phyloP scores from a whole-genome alignment of 92 coral and sea anemone species.

The Phymanthus crucifer region DNA sequence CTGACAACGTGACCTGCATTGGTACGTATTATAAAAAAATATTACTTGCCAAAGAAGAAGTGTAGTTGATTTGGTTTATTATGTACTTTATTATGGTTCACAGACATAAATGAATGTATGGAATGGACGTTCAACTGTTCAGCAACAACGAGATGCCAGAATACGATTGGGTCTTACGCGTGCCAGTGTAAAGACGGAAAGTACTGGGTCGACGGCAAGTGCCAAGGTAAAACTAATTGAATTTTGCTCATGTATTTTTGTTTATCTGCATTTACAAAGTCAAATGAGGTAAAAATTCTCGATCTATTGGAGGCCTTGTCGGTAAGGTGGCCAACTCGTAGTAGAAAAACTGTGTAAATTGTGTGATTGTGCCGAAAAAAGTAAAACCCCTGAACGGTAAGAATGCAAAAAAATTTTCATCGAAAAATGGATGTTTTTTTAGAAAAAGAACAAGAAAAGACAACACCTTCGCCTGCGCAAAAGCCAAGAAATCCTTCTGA shows the following conservation, averaged over 20 bases:
- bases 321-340: no score
- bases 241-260: no score
- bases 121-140: constrained; percentile 47
- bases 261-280: no score
- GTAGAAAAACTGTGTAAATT: no score
- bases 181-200: constrained; percentile 51
- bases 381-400: no score
- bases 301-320: no score
- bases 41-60: no score
- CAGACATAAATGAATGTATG: constrained; percentile 49
- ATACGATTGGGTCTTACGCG: constrained; percentile 45
- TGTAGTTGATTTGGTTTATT: no score
- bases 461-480: neutral
- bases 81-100: neutral
- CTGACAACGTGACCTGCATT: constrained; percentile 42
- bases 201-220: constrained; percentile 35
- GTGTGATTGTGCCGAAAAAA: no score
- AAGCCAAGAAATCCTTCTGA: constrained; percentile 9
- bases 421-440: neutral
- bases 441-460: no score
- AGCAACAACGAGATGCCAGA: constrained; percentile 32
- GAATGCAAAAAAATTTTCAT: no score
- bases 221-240: constrained; percentile 30
- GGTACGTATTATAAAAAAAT: constrained; percentile 17
- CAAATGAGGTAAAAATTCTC: no score